Evolutionary conservation across 1,140 invertebrate species (phyloP), one percentile per base, ranked within the genome.

Genomic region (Arion vulgaris): DNA sequence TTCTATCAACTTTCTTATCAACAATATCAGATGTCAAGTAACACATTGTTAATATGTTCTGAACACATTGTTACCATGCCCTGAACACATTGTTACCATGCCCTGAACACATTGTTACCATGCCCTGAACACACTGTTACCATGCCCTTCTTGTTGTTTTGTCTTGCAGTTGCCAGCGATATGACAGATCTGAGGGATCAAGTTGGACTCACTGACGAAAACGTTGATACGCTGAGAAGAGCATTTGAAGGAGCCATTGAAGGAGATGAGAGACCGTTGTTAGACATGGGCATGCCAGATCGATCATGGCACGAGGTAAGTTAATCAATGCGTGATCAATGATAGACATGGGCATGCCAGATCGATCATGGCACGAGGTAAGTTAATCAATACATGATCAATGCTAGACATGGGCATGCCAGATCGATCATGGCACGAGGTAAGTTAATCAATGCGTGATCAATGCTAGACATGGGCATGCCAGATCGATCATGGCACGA

Each of bases 401-500:
- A 82, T 92, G 72, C 71, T 87, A 49, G 86, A 82, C 53, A 83
- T 91, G 79, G 90, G 89, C 45, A 92, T 92, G 91, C 88, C 90
- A 1, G 87, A 90, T 66, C 82, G 85, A 38, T 88, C 87, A 38
- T 92, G 90, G 90, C 87, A 88, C 49, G 90, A 91, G 76, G 88
- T 90, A 74, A 76, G 80, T 19, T 32, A 5, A 45, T 45, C 41
- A 45, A 91, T 69, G 88, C 90, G 85, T 81, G 89, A 38, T 87
- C 89, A 7, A 82, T 92, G 72, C 71, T 87, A 49, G 86, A 82
- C 53, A 83, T 91, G 79, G 90, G 89, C 45, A 92, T 92, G 91
- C 88, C 90, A 1, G 87, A 90, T 66, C 82, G 85, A 38, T 88
- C 87, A 38, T 92, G 90, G 90, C 87, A 88, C 49, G 90, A 91